Evolutionary conservation across 2,888 invertebrate genomes (phyloP).

Genomic region (Nomada flava): DNA sequence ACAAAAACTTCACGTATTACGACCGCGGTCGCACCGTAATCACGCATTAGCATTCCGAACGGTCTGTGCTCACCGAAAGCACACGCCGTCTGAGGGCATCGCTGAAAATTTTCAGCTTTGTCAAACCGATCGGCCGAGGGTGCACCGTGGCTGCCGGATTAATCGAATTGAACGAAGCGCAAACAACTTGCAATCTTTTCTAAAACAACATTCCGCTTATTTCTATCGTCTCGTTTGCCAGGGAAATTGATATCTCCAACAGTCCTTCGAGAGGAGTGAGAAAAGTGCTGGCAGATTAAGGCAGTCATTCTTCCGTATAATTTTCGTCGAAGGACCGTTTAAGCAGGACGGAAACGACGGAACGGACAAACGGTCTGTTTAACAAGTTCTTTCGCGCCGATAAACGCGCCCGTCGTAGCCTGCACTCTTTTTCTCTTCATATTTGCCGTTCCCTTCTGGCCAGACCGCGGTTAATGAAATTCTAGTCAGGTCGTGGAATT

Average conservation of each 20-base stretch:
- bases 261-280: background rate
- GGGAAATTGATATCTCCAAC: background rate
- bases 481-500: slow-evolving; percentile 80
- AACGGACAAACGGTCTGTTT: slow-evolving; percentile 70
- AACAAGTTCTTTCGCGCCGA: slow-evolving; percentile 74
- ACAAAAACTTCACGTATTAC: slow-evolving; percentile 82
- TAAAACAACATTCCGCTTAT: background rate
- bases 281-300: slow-evolving; percentile 7
- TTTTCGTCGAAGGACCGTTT: slow-evolving; percentile 36
- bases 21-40: slow-evolving; percentile 77
- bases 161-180: slow-evolving; percentile 39
- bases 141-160: background rate
- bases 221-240: background rate
- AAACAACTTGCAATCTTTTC: background rate
- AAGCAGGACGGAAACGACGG: slow-evolving; percentile 48
- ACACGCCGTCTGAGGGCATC: slow-evolving; percentile 42
- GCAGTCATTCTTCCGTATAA: slow-evolving; percentile 49
- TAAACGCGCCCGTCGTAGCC: slow-evolving; percentile 66
- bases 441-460: slow-evolving; percentile 57
- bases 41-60: slow-evolving; percentile 83
- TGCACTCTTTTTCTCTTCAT: slow-evolving; percentile 65
- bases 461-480: slow-evolving; percentile 77
- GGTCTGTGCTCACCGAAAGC: slow-evolving; percentile 57
- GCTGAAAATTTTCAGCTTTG: slow-evolving; percentile 53
- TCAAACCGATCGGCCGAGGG: slow-evolving; percentile 31